Base-by-base conservation (phyloP, 2,888 invertebrate genomes). In the Thalpophila matura region DNA sequence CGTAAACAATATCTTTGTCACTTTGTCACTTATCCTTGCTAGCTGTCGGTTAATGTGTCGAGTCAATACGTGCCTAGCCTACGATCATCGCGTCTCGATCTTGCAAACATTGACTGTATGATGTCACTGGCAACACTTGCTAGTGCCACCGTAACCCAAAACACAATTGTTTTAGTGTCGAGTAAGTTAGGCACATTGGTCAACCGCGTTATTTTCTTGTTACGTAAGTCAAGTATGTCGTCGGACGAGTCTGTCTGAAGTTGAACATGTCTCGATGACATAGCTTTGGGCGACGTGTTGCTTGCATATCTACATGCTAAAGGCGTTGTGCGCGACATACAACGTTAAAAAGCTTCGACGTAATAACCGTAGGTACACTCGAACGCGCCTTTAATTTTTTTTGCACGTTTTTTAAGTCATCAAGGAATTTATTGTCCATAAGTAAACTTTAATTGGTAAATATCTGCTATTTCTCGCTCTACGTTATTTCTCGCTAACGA, bases 161-260 rank as follows among this genome's bases (percentile, higher is more conserved):
- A 81, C 77, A 79, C 38, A 49, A 80, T 86, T 88, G 83, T 85
- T 62, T 81, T 69, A 67, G 60, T 74, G 50, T 58, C 69, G 59
- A 74, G 71, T 71, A 76, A 76, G 63, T 78, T 70, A 64, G 79
- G 71, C 74, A 71, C 74, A 80, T 88, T 86, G 83, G 86, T 87
- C 86, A 87, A 83, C 84, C 55, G 26, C 77, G 77, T 76, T 77
- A 77, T 74, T 78, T 55, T 59, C 35, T 40, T 31, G 12, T 90
- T 91, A 86, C 85, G 85, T 86, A 91, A 91, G 63, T 43, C 73
- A 74, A 76, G 74, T 77, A 71, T 79, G 74, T 75, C 66, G 69
- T 54, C 68, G 65, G 78, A 50, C 60, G 40, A 58, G 56, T 77
- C 24, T 54, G 54, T 50, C 59, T 63, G 49, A 40, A 18, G 38